Evolutionary conservation across 2,888 invertebrate genomes (phyloP).

Genomic region (Oscheius sp.): DNA sequence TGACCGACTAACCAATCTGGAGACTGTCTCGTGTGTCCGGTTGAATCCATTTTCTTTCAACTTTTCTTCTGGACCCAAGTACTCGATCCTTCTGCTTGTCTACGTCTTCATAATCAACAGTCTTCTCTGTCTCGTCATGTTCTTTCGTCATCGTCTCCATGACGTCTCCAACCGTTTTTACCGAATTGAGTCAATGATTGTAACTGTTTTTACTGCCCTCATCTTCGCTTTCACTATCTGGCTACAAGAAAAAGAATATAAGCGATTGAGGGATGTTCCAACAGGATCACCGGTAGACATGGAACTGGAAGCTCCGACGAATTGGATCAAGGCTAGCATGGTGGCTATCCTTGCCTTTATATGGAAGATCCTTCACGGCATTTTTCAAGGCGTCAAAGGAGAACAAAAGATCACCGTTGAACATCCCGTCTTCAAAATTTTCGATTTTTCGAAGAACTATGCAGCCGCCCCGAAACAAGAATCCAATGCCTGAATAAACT

Average conservation of each 20-base stretch:
- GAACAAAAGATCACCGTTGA: constrained; percentile 13
- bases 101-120: not conserved
- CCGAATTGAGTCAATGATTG: not conserved
- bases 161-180: not conserved
- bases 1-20: not conserved
- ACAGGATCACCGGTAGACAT: not conserved
- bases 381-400: not conserved
- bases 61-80: not conserved
- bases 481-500: not conserved
- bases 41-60: not conserved
- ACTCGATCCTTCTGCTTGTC: not conserved
- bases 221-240: not conserved
- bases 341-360: not conserved
- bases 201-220: not conserved
- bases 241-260: not conserved
- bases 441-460: constrained; percentile 22
- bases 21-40: constrained; percentile 3
- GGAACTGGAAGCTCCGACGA: not conserved
- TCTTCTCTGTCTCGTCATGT: not conserved
- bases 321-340: constrained; percentile 1
- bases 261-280: not conserved
- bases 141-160: constrained; percentile 1
- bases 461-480: not conserved
- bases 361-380: constrained; percentile 2
- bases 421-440: constrained; percentile 21